These are phyloP conservation scores for Typhlichthys subterraneus DNA, from an alignment of 2,797 vertebrate genomes.

Conservation along the genomic window DNA sequence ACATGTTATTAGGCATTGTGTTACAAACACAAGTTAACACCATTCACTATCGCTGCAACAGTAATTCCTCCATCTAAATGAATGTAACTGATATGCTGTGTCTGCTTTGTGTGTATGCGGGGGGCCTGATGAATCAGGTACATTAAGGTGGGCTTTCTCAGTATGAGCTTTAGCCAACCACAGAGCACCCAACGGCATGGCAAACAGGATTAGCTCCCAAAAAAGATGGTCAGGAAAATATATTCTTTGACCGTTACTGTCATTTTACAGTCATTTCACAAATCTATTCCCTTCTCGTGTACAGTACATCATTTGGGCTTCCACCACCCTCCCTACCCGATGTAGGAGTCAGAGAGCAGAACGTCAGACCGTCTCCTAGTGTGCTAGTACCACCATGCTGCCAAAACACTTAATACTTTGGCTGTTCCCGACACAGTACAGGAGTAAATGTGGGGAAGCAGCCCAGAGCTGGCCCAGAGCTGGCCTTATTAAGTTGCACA, in stretches of 20 bases:
- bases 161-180: slow-evolving; percentile 31
- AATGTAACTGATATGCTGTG: slow-evolving; percentile 9
- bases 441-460: slow-evolving; percentile 36
- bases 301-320: too few relatives aligned
- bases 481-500: slow-evolving; percentile 3
- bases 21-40: too few relatives aligned
- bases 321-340: too few relatives aligned
- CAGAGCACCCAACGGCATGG: slow-evolving; percentile 29
- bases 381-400: slow-evolving; percentile 27
- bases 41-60: too few relatives aligned
- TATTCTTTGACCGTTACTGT: too few relatives aligned
- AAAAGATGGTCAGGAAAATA: slow-evolving; percentile 13
- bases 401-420: slow-evolving; percentile 53
- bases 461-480: slow-evolving; percentile 15
- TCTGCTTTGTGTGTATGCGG: slow-evolving; percentile 16
- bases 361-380: slow-evolving; percentile 48
- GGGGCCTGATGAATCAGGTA: slow-evolving; percentile 25
- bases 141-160: slow-evolving; percentile 30
- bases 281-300: too few relatives aligned
- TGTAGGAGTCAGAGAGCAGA: slow-evolving; percentile 20
- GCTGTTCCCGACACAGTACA: slow-evolving; percentile 34
- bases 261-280: too few relatives aligned
- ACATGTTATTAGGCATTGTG: too few relatives aligned
- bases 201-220: slow-evolving; percentile 30
- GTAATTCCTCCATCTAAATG: too few relatives aligned